Evolutionary conservation across 2,888 invertebrate genomes (phyloP).

Genomic region (Latheticus oryzae): DNA sequence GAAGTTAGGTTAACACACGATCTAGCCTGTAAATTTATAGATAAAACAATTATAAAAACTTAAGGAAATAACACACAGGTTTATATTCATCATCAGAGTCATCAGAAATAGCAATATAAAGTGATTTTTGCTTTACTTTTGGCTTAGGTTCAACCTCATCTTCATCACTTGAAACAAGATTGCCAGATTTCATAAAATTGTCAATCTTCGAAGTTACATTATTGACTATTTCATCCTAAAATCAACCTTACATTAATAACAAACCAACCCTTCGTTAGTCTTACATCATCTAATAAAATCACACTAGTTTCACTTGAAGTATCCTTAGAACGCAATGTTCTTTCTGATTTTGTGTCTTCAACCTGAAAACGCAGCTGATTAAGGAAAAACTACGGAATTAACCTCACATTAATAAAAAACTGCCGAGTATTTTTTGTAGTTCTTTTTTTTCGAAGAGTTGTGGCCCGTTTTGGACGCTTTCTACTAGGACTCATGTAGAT

Average conservation of each 20-base stretch:
- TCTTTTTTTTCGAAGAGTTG: too few species aligned
- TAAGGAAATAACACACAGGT: not conserved
- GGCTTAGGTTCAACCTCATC: constrained; percentile 24
- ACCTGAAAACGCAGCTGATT: too few species aligned
- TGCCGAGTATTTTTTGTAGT: too few species aligned
- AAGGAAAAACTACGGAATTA: too few species aligned
- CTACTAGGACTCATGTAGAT: too few species aligned
- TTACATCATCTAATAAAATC: constrained; percentile 4
- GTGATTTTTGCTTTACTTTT: too few species aligned
- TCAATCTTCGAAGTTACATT: constrained; percentile 11
- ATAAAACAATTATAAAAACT: constrained; percentile 8
- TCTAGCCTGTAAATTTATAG: too few species aligned
- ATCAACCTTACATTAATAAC: too few species aligned
- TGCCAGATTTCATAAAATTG: constrained; percentile 16
- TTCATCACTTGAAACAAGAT: constrained; percentile 32
- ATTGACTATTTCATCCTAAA: not conserved
- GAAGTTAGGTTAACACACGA: too few species aligned
- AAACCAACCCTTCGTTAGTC: too few species aligned
- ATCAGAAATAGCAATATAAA: constrained; percentile 28
- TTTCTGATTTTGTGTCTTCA: not conserved
- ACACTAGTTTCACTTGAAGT: not conserved
- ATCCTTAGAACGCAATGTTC: not conserved
- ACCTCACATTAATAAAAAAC: too few species aligned
- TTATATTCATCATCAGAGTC: constrained; percentile 23
- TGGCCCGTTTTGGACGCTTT: too few species aligned